Conservation (phyloP, 2,797 vertebrate genomes). For the Vespertilio murinus region DNA sequence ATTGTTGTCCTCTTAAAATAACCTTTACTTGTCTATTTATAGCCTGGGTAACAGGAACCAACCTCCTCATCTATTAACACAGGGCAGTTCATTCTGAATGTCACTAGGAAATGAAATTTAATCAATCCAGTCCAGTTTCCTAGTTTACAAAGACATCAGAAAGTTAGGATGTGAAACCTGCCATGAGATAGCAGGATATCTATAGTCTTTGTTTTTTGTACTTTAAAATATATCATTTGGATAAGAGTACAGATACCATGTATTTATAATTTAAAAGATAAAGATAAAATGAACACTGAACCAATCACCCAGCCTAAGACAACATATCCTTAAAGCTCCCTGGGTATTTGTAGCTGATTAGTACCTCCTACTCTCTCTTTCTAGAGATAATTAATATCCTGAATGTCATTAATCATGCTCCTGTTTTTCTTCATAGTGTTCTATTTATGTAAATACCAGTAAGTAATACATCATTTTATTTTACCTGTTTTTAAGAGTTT, state of each 20-base stretch:
- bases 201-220: not conserved
- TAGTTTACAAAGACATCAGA: not conserved
- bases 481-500: not conserved
- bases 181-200: not conserved
- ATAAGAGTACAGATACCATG: not conserved
- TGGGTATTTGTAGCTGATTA: not conserved
- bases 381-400: not conserved
- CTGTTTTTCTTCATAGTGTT: not conserved
- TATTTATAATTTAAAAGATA: not conserved
- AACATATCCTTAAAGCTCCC: not conserved
- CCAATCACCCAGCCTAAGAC: not conserved
- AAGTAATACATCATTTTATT: not conserved
- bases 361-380: not conserved
- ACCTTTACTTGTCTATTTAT: conserved; percentile 47
- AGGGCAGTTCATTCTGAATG: conserved; percentile 2
- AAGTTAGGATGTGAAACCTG: not conserved
- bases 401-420: not conserved
- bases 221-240: conserved; percentile 17
- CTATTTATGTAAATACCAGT: not conserved
- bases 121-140: not conserved
- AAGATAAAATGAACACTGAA: not conserved
- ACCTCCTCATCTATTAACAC: not conserved
- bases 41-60: conserved; percentile 26
- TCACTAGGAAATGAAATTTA: not conserved
- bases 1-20: conserved; percentile 43